Conservation (phyloP, 1,140 invertebrate species). For the Cydia fagiglandana region DNA sequence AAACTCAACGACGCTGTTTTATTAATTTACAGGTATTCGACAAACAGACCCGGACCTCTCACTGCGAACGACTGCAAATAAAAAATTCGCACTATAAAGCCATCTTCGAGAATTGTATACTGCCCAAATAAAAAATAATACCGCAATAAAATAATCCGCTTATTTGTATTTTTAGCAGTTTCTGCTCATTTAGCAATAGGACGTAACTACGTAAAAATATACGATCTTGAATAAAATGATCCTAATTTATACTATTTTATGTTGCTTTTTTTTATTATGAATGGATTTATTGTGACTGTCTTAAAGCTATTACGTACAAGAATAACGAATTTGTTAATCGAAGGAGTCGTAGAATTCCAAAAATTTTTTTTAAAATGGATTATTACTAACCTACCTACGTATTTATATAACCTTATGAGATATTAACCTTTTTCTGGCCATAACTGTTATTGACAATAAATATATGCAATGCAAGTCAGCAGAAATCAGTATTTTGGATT, state of each 20-base stretch:
- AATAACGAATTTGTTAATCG: no score
- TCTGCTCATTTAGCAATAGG: not conserved
- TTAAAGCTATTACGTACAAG: no score
- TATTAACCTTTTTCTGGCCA: no score
- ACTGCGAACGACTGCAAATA: constrained; percentile 17
- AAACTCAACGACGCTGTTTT: constrained; percentile 2
- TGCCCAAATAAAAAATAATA: not conserved
- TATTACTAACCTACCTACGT: no score
- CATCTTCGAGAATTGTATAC: constrained; percentile 19
- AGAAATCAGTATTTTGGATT: no score
- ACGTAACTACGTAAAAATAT: no score
- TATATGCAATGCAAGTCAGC: no score
- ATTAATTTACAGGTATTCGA: constrained; percentile 9
- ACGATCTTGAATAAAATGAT: not conserved
- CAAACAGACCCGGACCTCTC: constrained; percentile 13
- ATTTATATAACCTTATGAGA: no score
- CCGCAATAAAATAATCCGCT: not conserved
- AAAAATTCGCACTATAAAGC: constrained; percentile 18
- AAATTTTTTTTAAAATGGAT: no score
- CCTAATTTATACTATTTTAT: not conserved
- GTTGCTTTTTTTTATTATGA: not conserved
- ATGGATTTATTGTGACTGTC: no score
- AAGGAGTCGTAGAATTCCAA: no score
- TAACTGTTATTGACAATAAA: no score
- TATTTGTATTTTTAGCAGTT: not conserved